Evolutionary conservation across 2,797 vertebrate species (phyloP).

Genomic region (Picus viridis): DNA sequence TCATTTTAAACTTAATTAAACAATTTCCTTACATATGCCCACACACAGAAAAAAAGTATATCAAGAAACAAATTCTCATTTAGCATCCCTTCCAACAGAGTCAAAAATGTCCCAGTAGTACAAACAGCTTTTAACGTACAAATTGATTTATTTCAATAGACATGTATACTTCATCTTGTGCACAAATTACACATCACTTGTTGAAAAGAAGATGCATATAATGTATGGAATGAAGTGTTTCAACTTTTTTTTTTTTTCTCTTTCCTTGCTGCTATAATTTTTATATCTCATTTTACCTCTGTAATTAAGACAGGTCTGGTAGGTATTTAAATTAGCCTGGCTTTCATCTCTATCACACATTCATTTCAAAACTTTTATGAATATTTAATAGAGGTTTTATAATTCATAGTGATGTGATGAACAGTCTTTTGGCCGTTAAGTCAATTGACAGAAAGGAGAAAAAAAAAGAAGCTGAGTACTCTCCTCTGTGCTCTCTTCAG

Average conservation of each 20-base stretch:
- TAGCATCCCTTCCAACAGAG: not conserved
- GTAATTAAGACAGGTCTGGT: constrained; percentile 85
- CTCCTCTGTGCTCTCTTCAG: constrained; percentile 69
- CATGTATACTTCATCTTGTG: not conserved
- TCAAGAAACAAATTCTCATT: not conserved
- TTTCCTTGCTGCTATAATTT: constrained; percentile 79
- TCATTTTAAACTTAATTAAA: not conserved
- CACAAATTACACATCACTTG: constrained; percentile 6
- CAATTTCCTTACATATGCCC: not conserved
- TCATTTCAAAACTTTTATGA: constrained; percentile 87
- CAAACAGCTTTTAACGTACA: not conserved
- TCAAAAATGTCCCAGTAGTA: not conserved
- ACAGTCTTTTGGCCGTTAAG: constrained; percentile 84
- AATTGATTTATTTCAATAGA: not conserved
- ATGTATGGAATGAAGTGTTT: constrained; percentile 75
- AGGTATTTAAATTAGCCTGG: constrained; percentile 85
- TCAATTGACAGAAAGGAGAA: constrained; percentile 80
- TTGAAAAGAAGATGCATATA: constrained; percentile 61
- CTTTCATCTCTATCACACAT: constrained; percentile 84
- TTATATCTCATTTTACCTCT: constrained; percentile 85
- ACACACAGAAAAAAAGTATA: not conserved
- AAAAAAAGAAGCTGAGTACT: not conserved
- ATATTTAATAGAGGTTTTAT: constrained; percentile 87
- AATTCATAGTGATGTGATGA: constrained; percentile 84
- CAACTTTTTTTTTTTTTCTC: constrained; percentile 43